phyloP scores from a whole-genome alignment of 2,797 vertebrate species.

The Etheostoma nigrum region DNA sequence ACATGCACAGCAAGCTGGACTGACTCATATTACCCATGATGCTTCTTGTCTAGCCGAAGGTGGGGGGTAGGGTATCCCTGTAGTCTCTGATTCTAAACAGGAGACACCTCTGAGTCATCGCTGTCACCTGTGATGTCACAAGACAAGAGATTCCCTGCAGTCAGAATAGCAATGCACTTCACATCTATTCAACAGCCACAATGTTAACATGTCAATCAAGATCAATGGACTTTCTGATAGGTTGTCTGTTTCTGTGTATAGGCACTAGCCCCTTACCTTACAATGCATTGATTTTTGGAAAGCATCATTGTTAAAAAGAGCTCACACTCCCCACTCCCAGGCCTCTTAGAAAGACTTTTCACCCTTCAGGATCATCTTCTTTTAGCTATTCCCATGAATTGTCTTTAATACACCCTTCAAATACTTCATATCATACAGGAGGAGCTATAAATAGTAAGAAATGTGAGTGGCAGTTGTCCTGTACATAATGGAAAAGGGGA shows the following conservation, averaged over 20 bases:
- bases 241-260: background rate
- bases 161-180: background rate
- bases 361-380: background rate
- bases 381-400: conserved; percentile 7
- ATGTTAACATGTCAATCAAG: background rate
- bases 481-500: background rate
- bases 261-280: background rate
- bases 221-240: background rate
- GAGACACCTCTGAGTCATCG: conserved; percentile 72
- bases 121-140: conserved; percentile 62
- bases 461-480: background rate
- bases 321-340: background rate
- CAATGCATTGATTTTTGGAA: conserved; percentile 16
- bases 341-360: background rate
- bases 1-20: conserved; percentile 21
- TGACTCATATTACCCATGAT: conserved; percentile 73
- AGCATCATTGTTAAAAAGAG: background rate
- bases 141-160: conserved; percentile 39
- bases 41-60: conserved; percentile 44
- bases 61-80: conserved; percentile 55
- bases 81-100: conserved; percentile 30
- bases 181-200: background rate
- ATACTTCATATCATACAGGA: conserved; percentile 18
- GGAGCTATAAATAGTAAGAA: conserved; percentile 18
- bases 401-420: conserved; percentile 20